Evolutionary conservation across 2,888 invertebrate genomes (phyloP).

Genomic region (Trypoxylon attenuatum): DNA sequence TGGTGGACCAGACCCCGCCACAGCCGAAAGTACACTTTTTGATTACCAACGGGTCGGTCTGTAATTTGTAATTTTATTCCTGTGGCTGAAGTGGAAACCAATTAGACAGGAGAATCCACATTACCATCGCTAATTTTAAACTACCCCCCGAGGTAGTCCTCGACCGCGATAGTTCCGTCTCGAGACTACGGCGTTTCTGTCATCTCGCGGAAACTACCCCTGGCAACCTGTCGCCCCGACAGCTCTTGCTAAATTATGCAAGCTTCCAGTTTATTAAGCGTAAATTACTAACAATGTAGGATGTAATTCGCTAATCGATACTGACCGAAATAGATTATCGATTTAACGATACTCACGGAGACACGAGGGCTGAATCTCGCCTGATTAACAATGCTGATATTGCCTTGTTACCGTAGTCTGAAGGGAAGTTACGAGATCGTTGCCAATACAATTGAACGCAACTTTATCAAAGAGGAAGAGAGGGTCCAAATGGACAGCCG

Average conservation of each 20-base stretch:
- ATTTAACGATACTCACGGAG: too few species aligned
- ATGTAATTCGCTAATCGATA: conserved; percentile 24
- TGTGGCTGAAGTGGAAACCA: conserved; percentile 17
- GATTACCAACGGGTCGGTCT: neutral
- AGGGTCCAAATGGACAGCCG: conserved; percentile 35
- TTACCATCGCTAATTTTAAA: conserved; percentile 48
- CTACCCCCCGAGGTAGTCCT: conserved; percentile 26
- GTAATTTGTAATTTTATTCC: conserved; percentile 29
- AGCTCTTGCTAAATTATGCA: conserved; percentile 58
- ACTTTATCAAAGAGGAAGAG: conserved; percentile 10
- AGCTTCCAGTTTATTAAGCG: conserved; percentile 54
- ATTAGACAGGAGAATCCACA: conserved; percentile 36
- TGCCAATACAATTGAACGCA: conserved; percentile 24
- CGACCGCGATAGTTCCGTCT: conserved; percentile 40
- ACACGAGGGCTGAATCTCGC: too few species aligned
- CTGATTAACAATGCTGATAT: conserved; percentile 31
- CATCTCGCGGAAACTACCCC: conserved; percentile 35
- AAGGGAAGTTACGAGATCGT: conserved; percentile 18
- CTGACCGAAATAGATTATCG: too few species aligned
- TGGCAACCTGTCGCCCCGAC: conserved; percentile 61
- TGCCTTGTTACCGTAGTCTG: conserved; percentile 35
- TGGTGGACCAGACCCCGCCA: too few species aligned
- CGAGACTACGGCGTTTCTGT: conserved; percentile 36
- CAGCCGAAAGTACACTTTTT: neutral
- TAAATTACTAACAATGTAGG: conserved; percentile 24